Evolutionary conservation across 2,797 vertebrate genomes (phyloP), one percentile per base, ranked within the genome.

Genomic region (Chrosomus eos): DNA sequence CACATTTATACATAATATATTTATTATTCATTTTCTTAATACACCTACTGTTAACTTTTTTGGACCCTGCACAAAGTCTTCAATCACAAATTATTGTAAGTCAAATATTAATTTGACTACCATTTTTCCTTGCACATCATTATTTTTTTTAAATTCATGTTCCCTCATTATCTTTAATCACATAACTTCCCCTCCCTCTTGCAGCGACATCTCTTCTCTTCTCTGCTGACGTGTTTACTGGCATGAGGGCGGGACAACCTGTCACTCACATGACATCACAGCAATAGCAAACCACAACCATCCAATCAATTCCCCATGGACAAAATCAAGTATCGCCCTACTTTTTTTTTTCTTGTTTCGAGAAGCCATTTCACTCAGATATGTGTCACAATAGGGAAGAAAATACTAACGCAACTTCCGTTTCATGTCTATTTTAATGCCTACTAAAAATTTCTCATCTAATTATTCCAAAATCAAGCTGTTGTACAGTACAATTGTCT

Each of bases 221-320:
- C 62, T 31, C 62, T 64, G 14, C 62, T 64, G 62, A 64, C 62
- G 62, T 31, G 60, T 18, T 64, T 64, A 31, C 62, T 64, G 62
- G 28, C 62, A 3, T 64, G 62, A 31, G 26, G 62, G 14, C 7
- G 62, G 62, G 62, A 64, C 62, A 64, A 64, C 62, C 62, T 31
- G 62, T 64, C 62, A 31, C 62, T 64, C 62, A 64, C 62, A 64
- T 64, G 28, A 64, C 28, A 64, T 64, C 62, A 64, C 62, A 64
- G 28, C 62, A 64, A 64, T 64, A 64, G 62, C 62, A 64, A 64
- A 64, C 26, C 60, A 64, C 26, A 31, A 31, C 28, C 16, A 26
- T 64, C 60, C 60, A 64, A 64, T 64, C 62, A 31, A 31, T 64
- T 64, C 14, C 60, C 5, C 26, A 64, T 31, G 62, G 62, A 64